Evolutionary conservation across 2,113 vertebrate species (phyloP).

Genomic region (Hyperopisus bebe): DNA sequence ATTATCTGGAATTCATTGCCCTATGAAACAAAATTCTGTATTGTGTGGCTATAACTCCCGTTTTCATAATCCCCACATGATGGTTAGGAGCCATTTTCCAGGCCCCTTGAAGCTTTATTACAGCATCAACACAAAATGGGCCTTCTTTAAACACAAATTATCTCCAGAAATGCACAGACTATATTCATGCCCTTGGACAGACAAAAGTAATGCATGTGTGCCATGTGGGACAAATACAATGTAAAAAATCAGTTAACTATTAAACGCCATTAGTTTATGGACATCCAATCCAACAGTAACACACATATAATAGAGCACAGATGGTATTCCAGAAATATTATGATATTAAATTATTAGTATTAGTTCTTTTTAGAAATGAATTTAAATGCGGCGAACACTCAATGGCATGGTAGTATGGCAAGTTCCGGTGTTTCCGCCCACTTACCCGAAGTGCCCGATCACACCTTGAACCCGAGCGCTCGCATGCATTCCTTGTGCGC

Average conservation of each 20-base stretch:
- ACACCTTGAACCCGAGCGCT: constrained; percentile 92
- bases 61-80: background rate
- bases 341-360: background rate
- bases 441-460: constrained; percentile 45
- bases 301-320: background rate
- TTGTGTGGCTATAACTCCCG: background rate
- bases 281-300: background rate
- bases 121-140: background rate
- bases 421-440: background rate
- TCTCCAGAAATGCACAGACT: background rate
- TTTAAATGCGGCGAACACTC: background rate
- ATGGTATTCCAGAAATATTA: background rate
- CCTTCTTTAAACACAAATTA: background rate
- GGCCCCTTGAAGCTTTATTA: background rate
- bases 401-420: background rate
- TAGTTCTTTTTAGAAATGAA: background rate
- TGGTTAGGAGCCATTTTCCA: background rate
- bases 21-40: background rate
- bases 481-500: constrained; percentile 98
- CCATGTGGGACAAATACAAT: background rate
- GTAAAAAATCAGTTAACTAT: background rate
- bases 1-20: background rate
- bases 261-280: background rate
- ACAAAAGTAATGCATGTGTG: background rate
- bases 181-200: background rate